Base-by-base conservation (phyloP, 2,888 invertebrate species). In the Drosophila helvetica region DNA sequence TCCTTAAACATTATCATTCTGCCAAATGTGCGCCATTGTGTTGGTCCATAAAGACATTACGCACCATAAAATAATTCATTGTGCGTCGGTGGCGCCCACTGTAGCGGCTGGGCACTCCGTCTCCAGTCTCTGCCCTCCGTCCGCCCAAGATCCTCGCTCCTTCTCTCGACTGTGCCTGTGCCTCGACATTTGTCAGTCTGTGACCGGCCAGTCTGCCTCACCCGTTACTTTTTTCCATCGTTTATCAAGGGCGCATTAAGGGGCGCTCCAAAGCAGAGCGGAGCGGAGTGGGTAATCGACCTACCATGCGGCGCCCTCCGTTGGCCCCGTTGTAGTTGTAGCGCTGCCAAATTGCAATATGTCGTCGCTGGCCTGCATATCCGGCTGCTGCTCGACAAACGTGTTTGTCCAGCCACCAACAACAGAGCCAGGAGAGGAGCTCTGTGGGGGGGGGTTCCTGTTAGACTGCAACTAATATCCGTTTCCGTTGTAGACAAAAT, bases 401-500 rank as follows among this genome's bases (percentile, higher is more conserved):
- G 86, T 79, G 80, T 82, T 87, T 75, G 79, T 74, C 69, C 78
- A 67, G 63, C 63, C 69, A 61, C 51, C 65, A 80, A 58, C 65
- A 72, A 25, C 57, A 61, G n/a, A n/a, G n/a, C n/a, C n/a, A n/a
- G n/a, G n/a, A n/a, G n/a, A n/a, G n/a, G n/a, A n/a, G n/a, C n/a
- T n/a, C n/a, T n/a, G n/a, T n/a, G n/a, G n/a, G n/a, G n/a, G 38
- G 10, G 43, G 45, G 66, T 19, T 50, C 48, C 38, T 62, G 66
- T 22, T 59, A 67, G 83, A 74, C 87, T 79, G 84, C 87, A 87
- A 87, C 89, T 90, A 90, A 90, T 90, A 89, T 90, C 90, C 90
- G 90, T 87, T 90, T 90, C 90, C 90, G 89, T 88, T 90, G 80
- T 88, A 86, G 88, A 86, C 89, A 84, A 88, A 90, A 90, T 89